Evolutionary conservation across 2,888 invertebrate species (phyloP), one percentile per base, ranked within the genome.

Genomic region (Timema podura): DNA sequence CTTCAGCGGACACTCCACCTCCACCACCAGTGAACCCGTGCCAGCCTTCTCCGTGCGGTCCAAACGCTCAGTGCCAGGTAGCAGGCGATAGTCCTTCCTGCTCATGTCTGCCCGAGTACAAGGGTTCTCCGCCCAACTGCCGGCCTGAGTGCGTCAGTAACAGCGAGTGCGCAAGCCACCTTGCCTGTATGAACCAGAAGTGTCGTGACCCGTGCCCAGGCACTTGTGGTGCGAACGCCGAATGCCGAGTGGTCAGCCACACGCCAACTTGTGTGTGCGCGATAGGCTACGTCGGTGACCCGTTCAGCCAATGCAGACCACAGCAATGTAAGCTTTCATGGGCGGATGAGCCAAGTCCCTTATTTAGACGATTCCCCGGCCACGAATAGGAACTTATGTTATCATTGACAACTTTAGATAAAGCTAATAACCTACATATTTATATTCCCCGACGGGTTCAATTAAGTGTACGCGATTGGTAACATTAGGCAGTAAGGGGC

Each of bases 11-110:
- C 15, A 61, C 68, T 11, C 69, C 71, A 46, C 68, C 49, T 45
- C 66, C 67, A 13, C 49, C 67, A 16, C 69, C 69, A 10, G 49
- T 49, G 65, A 45, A 86, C 75, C 91, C 91, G 0, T 92, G 91
- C 76, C 82, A 85, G 72, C 91, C 91, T n/a, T 88, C 88, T 71
- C 88, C 89, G 46, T 90, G 90, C 80, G 89, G 89, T 48, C 76
- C 82, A 49, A 91, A 91, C 80, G 90, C 91, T n/a, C 84, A 87
- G 75, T 92, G 91, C 79, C 86, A 86, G 79, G 89, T 89, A 77
- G 87, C 88, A 80, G 88, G 88, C 75, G 87, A 85, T 71, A 90
- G 86, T 16, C 78, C 78, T 49, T 74, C 76, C 48, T 79, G 79
- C 70, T 73, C 87, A 44, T 93, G 93, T 78, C 79, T 89, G 73